Evolutionary conservation across 2,888 invertebrate species (phyloP).

Genomic region (Brachypalpus laphriformis): DNA sequence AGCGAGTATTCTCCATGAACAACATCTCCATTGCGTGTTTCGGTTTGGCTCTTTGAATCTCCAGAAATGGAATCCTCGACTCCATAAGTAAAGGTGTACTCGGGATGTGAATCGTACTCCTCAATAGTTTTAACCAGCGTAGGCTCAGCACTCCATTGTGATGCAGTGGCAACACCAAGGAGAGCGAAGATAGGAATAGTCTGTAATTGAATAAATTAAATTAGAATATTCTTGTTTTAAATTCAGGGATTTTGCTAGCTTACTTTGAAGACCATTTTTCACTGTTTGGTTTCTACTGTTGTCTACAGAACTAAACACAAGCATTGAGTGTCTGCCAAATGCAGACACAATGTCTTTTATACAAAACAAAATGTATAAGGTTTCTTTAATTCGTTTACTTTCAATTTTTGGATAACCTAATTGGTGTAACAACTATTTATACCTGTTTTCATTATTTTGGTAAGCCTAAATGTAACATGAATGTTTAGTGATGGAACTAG

Average conservation of each 20-base stretch:
- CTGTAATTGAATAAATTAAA: not conserved
- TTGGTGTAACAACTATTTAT: too few species aligned
- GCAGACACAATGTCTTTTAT: conserved; percentile 6
- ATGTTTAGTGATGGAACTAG: too few species aligned
- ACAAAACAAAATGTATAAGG: too few species aligned
- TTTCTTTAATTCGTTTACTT: too few species aligned
- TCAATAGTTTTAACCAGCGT: conserved; percentile 30
- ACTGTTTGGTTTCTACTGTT: not conserved
- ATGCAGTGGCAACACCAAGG: conserved; percentile 4
- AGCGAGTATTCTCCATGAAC: conserved; percentile 82
- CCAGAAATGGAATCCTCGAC: conserved; percentile 82
- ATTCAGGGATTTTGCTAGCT: not conserved
- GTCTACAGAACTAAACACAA: not conserved
- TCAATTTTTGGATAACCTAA: too few species aligned
- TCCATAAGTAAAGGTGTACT: conserved; percentile 79
- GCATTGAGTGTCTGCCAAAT: not conserved
- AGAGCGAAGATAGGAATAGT: not conserved
- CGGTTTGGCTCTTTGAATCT: conserved; percentile 82
- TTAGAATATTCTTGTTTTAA: not conserved
- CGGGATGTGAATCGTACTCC: conserved; percentile 55
- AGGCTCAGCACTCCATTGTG: conserved; percentile 6
- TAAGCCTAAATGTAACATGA: too few species aligned
- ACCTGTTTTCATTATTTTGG: too few species aligned
- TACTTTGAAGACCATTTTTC: conserved; percentile 12
- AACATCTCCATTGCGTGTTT: conserved; percentile 82